Percentiles rank a stretch among this genome's conserved stretches.
Evolutionary conservation across 2,797 vertebrate genomes (phyloP).

Genomic region (Amniataba percoides): DNA sequence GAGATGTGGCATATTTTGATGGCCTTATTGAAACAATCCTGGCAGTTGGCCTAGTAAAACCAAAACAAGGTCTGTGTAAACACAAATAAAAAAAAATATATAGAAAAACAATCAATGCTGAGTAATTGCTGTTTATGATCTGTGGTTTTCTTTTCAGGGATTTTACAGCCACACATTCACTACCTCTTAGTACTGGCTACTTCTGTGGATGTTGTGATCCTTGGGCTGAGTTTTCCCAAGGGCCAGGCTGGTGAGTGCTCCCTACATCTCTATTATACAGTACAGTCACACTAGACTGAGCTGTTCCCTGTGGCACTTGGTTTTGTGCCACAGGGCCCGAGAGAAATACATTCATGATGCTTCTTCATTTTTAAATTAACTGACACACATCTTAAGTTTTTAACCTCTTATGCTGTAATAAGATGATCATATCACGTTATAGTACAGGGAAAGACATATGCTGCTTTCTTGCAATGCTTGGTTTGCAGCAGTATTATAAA

Average conservation of each 20-base stretch:
- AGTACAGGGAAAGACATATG: background rate
- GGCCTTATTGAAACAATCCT: constrained; percentile 98
- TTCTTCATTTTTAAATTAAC: background rate
- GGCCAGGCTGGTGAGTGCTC: constrained; percentile 88
- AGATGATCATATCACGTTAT: background rate
- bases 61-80: constrained; percentile 89
- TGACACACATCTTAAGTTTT: background rate
- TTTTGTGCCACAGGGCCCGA: constrained; percentile 1
- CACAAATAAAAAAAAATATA: no score
- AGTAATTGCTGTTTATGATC: background rate
- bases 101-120: no score
- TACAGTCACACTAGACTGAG: background rate
- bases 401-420: background rate
- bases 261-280: background rate
- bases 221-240: constrained; percentile 94
- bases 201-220: constrained; percentile 96
- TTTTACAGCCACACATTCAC: constrained; percentile 96
- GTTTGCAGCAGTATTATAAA: background rate
- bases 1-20: constrained; percentile 96
- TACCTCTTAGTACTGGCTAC: constrained; percentile 96
- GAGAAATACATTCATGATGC: background rate
- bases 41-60: constrained; percentile 96
- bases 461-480: background rate
- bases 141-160: constrained; percentile 83
- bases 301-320: background rate